A percentile compares a stretch with the other conserved stretches of the same genome.
These are phyloP conservation scores for Arenaria interpres DNA, from an alignment of 2,113 vertebrate genomes.

Conservation along the genomic window DNA sequence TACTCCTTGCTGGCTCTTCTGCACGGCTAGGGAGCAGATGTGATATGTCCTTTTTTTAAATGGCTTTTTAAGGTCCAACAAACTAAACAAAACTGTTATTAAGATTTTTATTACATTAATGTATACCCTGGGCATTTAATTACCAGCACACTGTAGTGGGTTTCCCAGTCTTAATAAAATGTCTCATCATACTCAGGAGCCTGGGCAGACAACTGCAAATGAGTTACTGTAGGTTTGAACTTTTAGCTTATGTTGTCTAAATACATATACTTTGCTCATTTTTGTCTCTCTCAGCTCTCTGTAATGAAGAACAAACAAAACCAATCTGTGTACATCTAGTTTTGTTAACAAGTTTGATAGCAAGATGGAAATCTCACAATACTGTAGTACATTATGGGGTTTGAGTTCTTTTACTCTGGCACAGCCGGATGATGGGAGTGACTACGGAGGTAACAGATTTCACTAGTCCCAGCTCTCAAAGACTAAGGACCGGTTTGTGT, in stretches of 20 bases:
- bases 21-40: not conserved
- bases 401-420: not conserved
- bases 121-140: not conserved
- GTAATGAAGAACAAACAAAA: not conserved
- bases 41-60: not conserved
- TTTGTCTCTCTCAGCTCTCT: not conserved
- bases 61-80: not conserved
- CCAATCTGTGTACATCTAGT: not conserved
- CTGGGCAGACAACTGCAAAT: not conserved
- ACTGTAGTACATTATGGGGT: not conserved
- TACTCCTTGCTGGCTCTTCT: not conserved
- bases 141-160: not conserved
- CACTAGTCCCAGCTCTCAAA: not conserved
- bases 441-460: not conserved
- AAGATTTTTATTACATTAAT: not conserved
- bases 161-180: not conserved
- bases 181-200: not conserved
- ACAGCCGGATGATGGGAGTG: not conserved
- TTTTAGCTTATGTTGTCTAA: not conserved
- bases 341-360: not conserved
- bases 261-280: not conserved
- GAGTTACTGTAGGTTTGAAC: not conserved
- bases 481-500: not conserved
- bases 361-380: not conserved
- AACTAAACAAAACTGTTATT: not conserved